Conservation (phyloP, 2,113 vertebrate species). For the Vidua macroura region DNA sequence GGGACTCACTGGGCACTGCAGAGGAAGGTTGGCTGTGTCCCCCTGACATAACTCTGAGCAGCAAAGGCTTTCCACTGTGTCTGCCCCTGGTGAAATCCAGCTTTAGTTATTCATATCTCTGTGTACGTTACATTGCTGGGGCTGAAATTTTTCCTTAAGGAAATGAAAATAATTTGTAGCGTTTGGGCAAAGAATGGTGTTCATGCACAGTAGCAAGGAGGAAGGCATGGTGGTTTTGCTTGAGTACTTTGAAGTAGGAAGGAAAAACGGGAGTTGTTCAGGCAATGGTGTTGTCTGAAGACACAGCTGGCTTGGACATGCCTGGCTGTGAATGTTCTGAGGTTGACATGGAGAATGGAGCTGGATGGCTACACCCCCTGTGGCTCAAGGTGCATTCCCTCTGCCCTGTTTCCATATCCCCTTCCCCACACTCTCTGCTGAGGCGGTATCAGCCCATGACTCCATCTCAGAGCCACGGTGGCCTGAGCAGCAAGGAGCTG, state of each 20-base stretch:
- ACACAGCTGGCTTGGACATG: neutral
- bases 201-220: neutral
- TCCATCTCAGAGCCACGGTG: neutral
- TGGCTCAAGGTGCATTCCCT: neutral
- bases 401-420: neutral
- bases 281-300: neutral
- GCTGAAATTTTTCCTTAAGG: neutral
- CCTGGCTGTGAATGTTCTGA: neutral
- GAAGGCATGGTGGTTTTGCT: neutral
- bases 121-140: neutral
- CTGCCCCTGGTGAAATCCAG: neutral
- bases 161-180: neutral
- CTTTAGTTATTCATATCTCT: neutral
- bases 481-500: neutral
- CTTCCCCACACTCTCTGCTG: neutral
- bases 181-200: neutral
- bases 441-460: accelerated
- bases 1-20: neutral
- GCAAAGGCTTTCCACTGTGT: neutral
- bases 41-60: neutral
- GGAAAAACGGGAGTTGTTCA: neutral
- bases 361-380: neutral
- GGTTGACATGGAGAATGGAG: neutral
- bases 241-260: neutral
- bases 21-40: neutral